Percentiles rank a stretch among this genome's conserved stretches.
These are phyloP conservation scores for Sinocyclocheilus anshuiensis DNA, from an alignment of 2,113 vertebrate genomes.

Conservation along the genomic window DNA sequence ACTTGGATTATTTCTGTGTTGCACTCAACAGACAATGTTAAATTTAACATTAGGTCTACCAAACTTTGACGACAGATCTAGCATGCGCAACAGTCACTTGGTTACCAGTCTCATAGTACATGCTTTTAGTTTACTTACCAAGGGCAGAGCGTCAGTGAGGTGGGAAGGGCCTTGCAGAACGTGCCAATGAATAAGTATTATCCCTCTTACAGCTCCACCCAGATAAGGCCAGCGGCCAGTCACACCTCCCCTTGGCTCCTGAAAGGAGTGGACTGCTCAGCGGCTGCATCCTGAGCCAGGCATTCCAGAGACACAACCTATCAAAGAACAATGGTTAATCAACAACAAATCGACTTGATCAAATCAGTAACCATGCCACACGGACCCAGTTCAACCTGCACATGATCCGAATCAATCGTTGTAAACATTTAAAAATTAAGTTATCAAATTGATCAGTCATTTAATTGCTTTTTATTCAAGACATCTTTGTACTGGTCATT, in stretches of 20 bases:
- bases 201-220: slow-evolving; percentile 64
- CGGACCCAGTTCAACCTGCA: not conserved
- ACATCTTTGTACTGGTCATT: not conserved
- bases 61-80: not conserved
- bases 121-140: slow-evolving; percentile 54
- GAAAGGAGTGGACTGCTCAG: slow-evolving; percentile 57
- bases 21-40: too few species aligned
- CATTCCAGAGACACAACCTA: slow-evolving; percentile 68
- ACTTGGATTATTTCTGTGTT: too few species aligned
- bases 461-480: not conserved
- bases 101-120: not conserved
- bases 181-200: slow-evolving; percentile 56
- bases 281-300: slow-evolving; percentile 70
- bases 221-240: slow-evolving; percentile 63
- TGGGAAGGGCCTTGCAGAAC: slow-evolving; percentile 54
- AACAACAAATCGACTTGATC: not conserved
- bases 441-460: not conserved
- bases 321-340: not conserved
- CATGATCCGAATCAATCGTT: not conserved
- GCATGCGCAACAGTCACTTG: not conserved
- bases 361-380: not conserved
- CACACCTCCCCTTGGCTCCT: slow-evolving; percentile 67
- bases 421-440: not conserved
- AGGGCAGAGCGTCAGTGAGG: slow-evolving; percentile 68
- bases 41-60: not conserved